These are phyloP conservation scores for Hippopotamyrus pictus DNA, from an alignment of 2,797 vertebrate species.

Conservation along the genomic window DNA sequence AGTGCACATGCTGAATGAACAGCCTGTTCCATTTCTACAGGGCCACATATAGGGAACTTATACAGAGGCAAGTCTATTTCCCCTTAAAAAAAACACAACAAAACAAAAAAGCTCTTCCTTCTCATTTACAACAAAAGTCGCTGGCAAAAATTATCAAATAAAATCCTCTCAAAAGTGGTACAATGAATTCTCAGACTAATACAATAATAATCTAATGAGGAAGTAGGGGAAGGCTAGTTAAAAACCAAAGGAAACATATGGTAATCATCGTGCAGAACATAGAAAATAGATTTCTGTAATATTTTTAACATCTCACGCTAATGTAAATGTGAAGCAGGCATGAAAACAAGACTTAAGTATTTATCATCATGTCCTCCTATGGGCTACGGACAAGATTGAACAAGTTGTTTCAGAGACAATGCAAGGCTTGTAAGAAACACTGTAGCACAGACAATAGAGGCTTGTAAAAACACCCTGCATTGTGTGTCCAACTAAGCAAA, in stretches of 20 bases:
- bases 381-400: not conserved
- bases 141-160: not conserved
- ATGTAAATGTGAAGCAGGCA: not conserved
- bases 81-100: not conserved
- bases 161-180: not conserved
- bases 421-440: not conserved
- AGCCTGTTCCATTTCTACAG: not conserved
- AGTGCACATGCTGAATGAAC: conserved; percentile 11
- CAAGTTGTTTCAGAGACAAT: not conserved
- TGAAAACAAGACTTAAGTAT: not conserved
- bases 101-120: not conserved
- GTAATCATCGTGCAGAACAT: not conserved
- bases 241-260: not conserved
- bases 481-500: conserved; percentile 1
- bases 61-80: not conserved
- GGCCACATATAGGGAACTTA: not conserved
- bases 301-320: not conserved
- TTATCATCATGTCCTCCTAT: not conserved
- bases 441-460: not conserved
- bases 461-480: not conserved
- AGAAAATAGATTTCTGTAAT: not conserved
- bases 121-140: not conserved
- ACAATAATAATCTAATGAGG: not conserved
- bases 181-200: not conserved
- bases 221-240: not conserved